These are phyloP conservation scores for Brevipalpus yothersi DNA, from an alignment of 1,140 invertebrate species.

Conservation along the genomic window DNA sequence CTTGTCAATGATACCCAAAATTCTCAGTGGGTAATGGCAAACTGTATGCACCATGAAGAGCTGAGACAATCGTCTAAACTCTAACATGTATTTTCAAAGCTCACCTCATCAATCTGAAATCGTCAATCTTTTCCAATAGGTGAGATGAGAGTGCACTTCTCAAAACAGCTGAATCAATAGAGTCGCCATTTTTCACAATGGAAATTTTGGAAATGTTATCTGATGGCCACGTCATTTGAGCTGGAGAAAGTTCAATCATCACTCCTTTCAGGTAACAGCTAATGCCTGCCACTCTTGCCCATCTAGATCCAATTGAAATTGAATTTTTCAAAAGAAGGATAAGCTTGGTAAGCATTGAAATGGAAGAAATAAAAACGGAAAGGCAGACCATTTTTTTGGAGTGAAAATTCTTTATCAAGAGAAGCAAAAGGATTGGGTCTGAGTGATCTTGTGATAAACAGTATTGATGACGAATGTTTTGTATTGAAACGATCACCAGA, in stretches of 20 bases:
- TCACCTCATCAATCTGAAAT: too few species aligned
- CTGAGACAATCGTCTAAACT: too few species aligned
- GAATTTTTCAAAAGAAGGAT: constrained; percentile 63
- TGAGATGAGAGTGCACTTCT: too few species aligned
- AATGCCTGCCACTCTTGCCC: constrained; percentile 28
- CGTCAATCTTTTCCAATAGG: too few species aligned
- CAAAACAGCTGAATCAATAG: too few species aligned
- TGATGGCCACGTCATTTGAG: constrained; percentile 6
- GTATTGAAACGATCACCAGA: neutral
- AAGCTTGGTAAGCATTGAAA: constrained; percentile 43
- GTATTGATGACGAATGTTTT: neutral
- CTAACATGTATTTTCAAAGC: too few species aligned
- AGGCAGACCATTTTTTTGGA: constrained; percentile 38
- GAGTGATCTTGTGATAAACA: neutral
- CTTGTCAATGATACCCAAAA: too few species aligned
- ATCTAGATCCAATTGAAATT: constrained; percentile 38
- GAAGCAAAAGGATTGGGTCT: constrained; percentile 13
- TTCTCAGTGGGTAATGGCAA: too few species aligned
- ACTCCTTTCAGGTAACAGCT: constrained; percentile 5
- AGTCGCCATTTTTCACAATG: too few species aligned
- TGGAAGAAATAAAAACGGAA: constrained; percentile 18
- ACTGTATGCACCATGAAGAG: too few species aligned
- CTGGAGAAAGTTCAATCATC: neutral
- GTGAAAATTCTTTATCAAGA: constrained; percentile 23
- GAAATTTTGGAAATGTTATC: too few species aligned